Base-by-base conservation (phyloP, 2,113 vertebrate species). In the Xiphophorus maculatus region DNA sequence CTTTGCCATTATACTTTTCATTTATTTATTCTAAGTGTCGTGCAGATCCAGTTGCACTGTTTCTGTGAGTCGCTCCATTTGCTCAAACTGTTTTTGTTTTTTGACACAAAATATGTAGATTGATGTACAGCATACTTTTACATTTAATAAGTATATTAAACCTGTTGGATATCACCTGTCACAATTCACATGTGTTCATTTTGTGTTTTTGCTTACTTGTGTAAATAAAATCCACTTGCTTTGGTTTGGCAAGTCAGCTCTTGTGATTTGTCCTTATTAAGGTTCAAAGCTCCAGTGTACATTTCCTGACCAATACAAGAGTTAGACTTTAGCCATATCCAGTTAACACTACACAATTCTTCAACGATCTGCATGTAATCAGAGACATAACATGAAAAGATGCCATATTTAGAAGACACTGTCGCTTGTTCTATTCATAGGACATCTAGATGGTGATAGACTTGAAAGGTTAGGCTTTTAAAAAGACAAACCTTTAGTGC, bases 201-300 rank as follows among this genome's bases (percentile, higher is more conserved):
- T 58, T 30, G 62, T 8, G 62, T 8, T 30, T 30, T 29, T 66
- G 72, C 72, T 37, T 84, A 73, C 35, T 86, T 79, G 84, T 89
- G 86, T 90, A 88, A 88, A 93, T 92, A 92, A 93, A 92, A 83
- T 64, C 19, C 29, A 76, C 66, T 88, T 30, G 81, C 82, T 90
- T 87, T 89, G 86, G 87, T 85, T 88, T 87, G 73, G 84, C 15
- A 15, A 1, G 51, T 62, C 8, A 13, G 58, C n/a, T 35, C 13
- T 74, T 42, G 28, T 75, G 58, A 12, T 69, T 58, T 58, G 44
- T 58, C 51, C 25, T 19, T 25, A n/a, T n/a, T 6, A 58, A n/a
- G 51, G 22, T 58, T 58, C 25, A 58, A n/a, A n/a, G 9, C 25
- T 58, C 44, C 44, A 15, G 44, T 17, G 15, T 48, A 48, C 15